Percentiles rank a stretch among this genome's conserved stretches.
Evolutionary conservation across 2,797 vertebrate species (phyloP).

Genomic region (Eutrigla gurnardus): DNA sequence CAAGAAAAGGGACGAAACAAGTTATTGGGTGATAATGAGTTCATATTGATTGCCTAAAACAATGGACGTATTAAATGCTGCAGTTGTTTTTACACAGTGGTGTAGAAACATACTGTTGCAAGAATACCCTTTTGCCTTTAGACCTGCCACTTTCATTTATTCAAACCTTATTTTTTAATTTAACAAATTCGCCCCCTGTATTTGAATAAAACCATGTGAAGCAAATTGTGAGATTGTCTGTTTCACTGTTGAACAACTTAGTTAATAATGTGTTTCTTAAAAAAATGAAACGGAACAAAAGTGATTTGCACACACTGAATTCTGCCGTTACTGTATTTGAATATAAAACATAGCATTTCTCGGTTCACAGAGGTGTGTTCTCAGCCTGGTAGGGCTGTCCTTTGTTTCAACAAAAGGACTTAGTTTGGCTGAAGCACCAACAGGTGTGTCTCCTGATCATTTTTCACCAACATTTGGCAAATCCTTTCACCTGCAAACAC

Average conservation of each 20-base stretch:
- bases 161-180: constrained; percentile 66
- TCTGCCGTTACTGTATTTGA: constrained; percentile 72
- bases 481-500: constrained; percentile 66
- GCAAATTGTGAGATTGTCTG: constrained; percentile 69
- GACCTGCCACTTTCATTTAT: constrained; percentile 71
- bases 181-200: constrained; percentile 71
- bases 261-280: constrained; percentile 1
- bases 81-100: constrained; percentile 75
- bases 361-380: constrained; percentile 69
- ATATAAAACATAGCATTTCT: constrained; percentile 77
- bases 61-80: constrained; percentile 84
- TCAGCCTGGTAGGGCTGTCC: constrained; percentile 39
- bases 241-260: constrained; percentile 37
- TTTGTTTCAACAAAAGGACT: constrained; percentile 63
- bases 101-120: constrained; percentile 84
- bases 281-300: constrained; percentile 38
- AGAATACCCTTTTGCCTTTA: constrained; percentile 81
- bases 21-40: constrained; percentile 55
- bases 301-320: constrained; percentile 56
- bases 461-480: constrained; percentile 46
- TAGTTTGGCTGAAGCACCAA: constrained; percentile 66
- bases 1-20: constrained; percentile 77
- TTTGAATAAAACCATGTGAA: constrained; percentile 85
- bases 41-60: constrained; percentile 74
- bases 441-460: constrained; percentile 49